Base-by-base conservation (phyloP, 2,113 vertebrate genomes). In the Silurus asotus region DNA sequence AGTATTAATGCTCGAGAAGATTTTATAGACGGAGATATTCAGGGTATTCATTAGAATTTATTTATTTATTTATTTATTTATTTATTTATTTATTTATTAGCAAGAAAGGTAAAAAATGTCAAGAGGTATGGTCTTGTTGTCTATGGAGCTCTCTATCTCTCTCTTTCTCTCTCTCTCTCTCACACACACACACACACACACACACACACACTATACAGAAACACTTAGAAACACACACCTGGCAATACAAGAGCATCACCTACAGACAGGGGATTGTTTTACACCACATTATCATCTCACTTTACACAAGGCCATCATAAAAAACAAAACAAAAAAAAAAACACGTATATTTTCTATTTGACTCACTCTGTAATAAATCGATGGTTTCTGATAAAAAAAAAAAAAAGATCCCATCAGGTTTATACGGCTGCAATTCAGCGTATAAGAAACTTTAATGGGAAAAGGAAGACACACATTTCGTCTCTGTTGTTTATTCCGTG, bases 221-320 rank as follows among this genome's bases (percentile, higher is more conserved):
- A 17, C 25, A 14, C 49, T 45, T 81, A 19, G 2, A 83, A 76
- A 77, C n/a, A 55, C n/a, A 77, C 37, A 55, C 75, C 82, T 80
- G 83, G 53, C 82, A 82, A 72, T 80, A 72, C 82, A 49, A 70
- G 20, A 62, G 45, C 83, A 82, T 83, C 69, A 82, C 77, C 81
- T 82, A 72, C 3, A 74, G 87, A 82, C 75, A 59, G 64, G 84
- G 0, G 28, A 81, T 82, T 79, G 88, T 81, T 86, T 78, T 86
- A 64, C 81, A 20, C 28, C 62, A 48, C n/a, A 25, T 74, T 49
- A 74, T 19, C 13, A 51, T 75, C 64, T 8, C 69, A 76, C 51
- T 53, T 82, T 5, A 56, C 70, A 48, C 37, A 37, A 37, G 37
- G 37, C 37, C 37, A 37, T 37, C 37, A 37, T 37, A 37, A 37